Conservation (phyloP, 1,140 invertebrate genomes). For the Conus ventricosus region DNA sequence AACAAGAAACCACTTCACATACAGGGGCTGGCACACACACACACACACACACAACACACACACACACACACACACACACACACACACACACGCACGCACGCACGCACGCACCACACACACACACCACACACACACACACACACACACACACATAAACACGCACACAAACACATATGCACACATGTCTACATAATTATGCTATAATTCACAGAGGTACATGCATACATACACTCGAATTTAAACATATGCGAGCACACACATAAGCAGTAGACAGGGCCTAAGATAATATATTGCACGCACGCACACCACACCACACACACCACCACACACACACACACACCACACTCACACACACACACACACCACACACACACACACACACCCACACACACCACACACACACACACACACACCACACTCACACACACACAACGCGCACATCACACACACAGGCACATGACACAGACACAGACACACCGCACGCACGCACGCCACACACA, state of each 20-base stretch:
- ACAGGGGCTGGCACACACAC: too few species aligned
- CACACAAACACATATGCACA: neutral
- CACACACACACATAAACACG: neutral
- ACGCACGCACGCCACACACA: too few species aligned
- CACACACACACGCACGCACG: neutral
- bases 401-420: neutral
- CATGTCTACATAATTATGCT: neutral
- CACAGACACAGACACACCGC: slow-evolving; percentile 6
- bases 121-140: neutral
- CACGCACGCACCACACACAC: neutral
- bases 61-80: slow-evolving; percentile 7
- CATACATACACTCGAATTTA: neutral
- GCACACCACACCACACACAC: neutral
- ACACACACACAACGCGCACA: neutral
- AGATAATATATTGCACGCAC: too few species aligned
- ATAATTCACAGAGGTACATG: neutral
- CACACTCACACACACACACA: neutral
- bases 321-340: too few species aligned
- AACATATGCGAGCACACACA: neutral
- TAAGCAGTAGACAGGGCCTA: neutral
- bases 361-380: too few species aligned
- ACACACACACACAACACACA: neutral
- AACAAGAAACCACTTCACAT: too few species aligned
- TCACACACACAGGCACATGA: neutral
- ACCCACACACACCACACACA: neutral